Evolutionary conservation across 1,140 invertebrate genomes (phyloP), one percentile per base, ranked within the genome.

Genomic region (Drosophila kepulauana): DNA sequence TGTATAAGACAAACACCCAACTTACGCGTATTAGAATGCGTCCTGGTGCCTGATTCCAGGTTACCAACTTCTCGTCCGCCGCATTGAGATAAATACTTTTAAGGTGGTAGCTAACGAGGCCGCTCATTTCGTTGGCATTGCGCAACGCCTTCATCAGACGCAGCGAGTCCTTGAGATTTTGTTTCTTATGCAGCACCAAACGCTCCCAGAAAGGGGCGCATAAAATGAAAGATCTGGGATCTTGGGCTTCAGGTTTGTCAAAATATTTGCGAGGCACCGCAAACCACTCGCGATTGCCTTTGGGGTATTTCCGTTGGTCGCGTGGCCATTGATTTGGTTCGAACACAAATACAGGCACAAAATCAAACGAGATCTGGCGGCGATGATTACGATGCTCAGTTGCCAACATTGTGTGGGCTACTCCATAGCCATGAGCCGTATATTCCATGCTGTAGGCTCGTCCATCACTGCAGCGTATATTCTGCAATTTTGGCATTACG

Each of bases 311-410:
- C 0, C 5, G 15, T 6, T 38, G 35, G 8, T n/a, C 10, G 7
- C 1, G 1, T 1, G 74, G 74, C 74, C 64, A 84, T 10, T 78
- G 13, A 2, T 6, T 1, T 5, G 59, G 59, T 1, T n/a, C 1
- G 7, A 85, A 85, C 20, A 62, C 64, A 35, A 85, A 84, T 1
- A 72, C 78, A 7, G 78, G 81, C 59, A 85, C 81, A 69, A 82
- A 85, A 57, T 85, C 81, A 48, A 85, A 85, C 3, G 35, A 66
- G 8, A 85, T 85, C 8, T 59, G 51, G 1, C 66, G 78, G 0
- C 16, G 5, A 1, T 20, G 43, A 35, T 80, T 1, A 1, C 25
- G 5, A 0, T 13, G 13, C 7, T 68, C 71, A 3, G 8, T 78
- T 7, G 81, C 82, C 38, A 78, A 15, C 16, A 85, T 46, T 5